Percentiles rank a stretch among this genome's conserved stretches.
phyloP scores from a whole-genome alignment of 2,113 vertebrate species.

The Hippoglossus stenolepis region DNA sequence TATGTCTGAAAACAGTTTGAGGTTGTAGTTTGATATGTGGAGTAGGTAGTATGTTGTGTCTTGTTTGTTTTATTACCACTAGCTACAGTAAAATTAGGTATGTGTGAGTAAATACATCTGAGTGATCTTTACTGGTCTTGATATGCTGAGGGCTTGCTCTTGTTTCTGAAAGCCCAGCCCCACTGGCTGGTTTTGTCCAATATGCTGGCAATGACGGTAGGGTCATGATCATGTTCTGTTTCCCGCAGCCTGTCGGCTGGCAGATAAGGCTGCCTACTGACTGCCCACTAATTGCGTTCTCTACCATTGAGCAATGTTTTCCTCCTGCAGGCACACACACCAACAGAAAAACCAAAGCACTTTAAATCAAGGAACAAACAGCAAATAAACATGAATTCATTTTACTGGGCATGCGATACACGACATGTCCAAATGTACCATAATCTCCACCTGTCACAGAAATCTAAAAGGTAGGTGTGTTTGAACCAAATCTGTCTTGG shows the following conservation, averaged over 20 bases:
- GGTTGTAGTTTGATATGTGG: neutral
- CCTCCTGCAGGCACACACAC: constrained; percentile 35
- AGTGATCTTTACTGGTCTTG: constrained; percentile 47
- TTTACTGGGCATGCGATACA: neutral
- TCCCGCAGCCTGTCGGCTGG: constrained; percentile 73
- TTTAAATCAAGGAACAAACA: neutral
- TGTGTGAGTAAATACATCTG: neutral
- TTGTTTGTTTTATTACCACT: neutral
- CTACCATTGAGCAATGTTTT: constrained; percentile 16
- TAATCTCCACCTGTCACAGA: constrained; percentile 76
- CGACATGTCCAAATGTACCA: neutral
- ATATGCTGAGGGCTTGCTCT: constrained; percentile 74
- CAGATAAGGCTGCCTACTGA: constrained; percentile 62
- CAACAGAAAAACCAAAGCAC: neutral
- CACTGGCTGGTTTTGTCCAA: constrained; percentile 81
- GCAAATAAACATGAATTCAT: no score
- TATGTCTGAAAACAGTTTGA: no score
- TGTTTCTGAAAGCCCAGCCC: constrained; percentile 57
- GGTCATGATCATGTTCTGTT: constrained; percentile 81
- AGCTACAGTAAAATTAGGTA: neutral
- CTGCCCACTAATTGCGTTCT: constrained; percentile 70
- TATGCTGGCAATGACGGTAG: constrained; percentile 76
- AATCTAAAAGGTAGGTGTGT: constrained; percentile 71
- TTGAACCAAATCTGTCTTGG: constrained; percentile 50
- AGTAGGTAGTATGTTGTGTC: neutral